A percentile compares a stretch with the other conserved stretches of the same genome.
Conservation (phyloP, 2,113 vertebrate genomes). For the Loxodonta africana region DNA sequence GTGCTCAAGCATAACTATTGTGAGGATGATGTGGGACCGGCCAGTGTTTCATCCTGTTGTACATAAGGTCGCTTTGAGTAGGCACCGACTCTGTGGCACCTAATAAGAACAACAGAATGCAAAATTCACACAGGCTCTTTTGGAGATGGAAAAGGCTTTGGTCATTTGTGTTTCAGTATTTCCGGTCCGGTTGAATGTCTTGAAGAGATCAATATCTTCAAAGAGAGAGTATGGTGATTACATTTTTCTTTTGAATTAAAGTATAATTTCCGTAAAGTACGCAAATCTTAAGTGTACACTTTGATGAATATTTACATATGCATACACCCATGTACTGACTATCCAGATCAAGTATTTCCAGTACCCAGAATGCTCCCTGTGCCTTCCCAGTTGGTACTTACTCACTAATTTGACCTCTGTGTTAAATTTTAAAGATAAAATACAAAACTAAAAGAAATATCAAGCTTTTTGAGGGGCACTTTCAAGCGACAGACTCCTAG, state of each 20-base stretch:
- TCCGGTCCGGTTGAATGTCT: neutral
- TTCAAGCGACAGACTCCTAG: neutral
- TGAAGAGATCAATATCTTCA: slow-evolving; percentile 31
- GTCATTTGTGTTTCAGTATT: slow-evolving; percentile 14
- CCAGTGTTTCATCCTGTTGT: too few relatives aligned
- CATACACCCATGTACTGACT: neutral
- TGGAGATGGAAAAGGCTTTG: neutral
- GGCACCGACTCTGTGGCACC: too few relatives aligned
- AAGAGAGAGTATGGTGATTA: neutral
- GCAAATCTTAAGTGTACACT: neutral
- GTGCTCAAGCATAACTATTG: too few relatives aligned
- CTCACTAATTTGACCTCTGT: slow-evolving; percentile 18
- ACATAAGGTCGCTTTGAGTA: too few relatives aligned
- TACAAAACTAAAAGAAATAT: neutral
- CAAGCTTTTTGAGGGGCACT: neutral
- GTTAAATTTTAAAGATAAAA: slow-evolving; percentile 48
- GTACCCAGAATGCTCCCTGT: neutral
- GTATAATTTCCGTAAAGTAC: neutral
- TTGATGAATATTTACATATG: neutral
- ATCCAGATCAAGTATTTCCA: neutral
- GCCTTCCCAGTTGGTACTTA: neutral
- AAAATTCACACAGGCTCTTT: slow-evolving; percentile 35
- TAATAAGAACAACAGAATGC: neutral
- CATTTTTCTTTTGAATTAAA: slow-evolving; percentile 25
- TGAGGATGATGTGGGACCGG: too few relatives aligned